Base-by-base conservation (phyloP, 2,888 invertebrate species). In the Hyles lineata region DNA sequence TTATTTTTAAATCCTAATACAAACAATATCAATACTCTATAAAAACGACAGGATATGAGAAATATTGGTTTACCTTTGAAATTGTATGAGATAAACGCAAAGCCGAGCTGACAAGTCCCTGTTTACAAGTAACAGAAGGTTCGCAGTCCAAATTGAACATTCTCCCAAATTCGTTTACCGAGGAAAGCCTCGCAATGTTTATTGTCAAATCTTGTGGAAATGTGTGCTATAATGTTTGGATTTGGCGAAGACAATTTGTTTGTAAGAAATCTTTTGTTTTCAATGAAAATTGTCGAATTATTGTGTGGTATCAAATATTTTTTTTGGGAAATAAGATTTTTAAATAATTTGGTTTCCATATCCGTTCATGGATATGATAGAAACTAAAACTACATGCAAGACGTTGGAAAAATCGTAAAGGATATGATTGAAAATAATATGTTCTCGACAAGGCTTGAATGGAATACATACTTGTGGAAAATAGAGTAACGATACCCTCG, bases 121-220 rank as follows among this genome's bases (percentile, higher is more conserved):
- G 43, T 63, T n/a, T 43, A 23, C 67, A 67, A 67, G 67, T 50
- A 67, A 67, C 50, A 67, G 23, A 50, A 50, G 43, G 17, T 21
- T 67, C 23, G 21, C 17, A 67, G 50, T 67, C 43, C 50, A 50
- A 67, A 67, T 67, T 67, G 67, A 67, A 67, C 67, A 67, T 67
- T 67, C 50, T 50, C 67, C 67, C 67, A 67, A 67, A 67, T 50
- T 67, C 67, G 67, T 67, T 67, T 67, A 67, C 67, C n/a, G 67
- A 67, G 50, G 67, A 50, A 67, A 67, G 67, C 67, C 23, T 67
- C 67, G 23, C 67, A 50, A 67, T 50, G 67, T 67, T 67, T 67
- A 50, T 67, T 67, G 67, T 67, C 67, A 67, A 67, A 50, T 50
- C 67, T 67, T 21, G 67, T 23, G 67, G 23, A 43, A 67, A 67